Evolutionary conservation across 2,113 vertebrate genomes (phyloP).

Genomic region (Rhizomys pruinosus): DNA sequence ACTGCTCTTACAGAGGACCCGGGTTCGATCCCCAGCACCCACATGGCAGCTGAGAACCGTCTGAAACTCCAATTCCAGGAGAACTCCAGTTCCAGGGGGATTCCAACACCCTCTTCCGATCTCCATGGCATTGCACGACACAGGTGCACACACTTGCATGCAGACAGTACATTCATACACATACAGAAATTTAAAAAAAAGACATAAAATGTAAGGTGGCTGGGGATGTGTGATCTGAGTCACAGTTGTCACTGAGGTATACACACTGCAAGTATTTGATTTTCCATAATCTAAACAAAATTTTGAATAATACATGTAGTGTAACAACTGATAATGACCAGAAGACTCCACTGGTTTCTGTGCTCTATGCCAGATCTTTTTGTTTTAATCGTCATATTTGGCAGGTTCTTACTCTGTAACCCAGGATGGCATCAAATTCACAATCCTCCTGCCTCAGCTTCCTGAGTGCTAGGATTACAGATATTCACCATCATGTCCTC

Average conservation of each 20-base stretch:
- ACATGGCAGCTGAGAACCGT: no score
- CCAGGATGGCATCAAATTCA: background rate
- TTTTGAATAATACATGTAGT: background rate
- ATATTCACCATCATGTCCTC: background rate
- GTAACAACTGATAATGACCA: background rate
- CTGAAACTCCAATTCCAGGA: no score
- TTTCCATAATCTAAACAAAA: no score
- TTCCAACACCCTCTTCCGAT: no score
- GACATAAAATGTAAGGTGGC: no score
- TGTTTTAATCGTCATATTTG: background rate
- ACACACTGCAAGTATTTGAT: background rate
- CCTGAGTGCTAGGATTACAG: background rate
- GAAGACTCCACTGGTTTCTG: background rate
- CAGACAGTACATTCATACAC: no score
- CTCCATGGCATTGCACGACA: no score
- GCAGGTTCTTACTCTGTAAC: background rate
- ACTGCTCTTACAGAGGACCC: no score
- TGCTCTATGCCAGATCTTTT: background rate
- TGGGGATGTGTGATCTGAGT: rapidly evolving
- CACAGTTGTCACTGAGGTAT: background rate
- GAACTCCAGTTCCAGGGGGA: no score
- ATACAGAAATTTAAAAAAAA: no score
- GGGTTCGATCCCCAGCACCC: no score
- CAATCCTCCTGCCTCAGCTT: background rate
- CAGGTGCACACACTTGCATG: no score